phyloP scores from a whole-genome alignment of 2,113 vertebrate genomes.

The Romanogobio albipinnatus region DNA sequence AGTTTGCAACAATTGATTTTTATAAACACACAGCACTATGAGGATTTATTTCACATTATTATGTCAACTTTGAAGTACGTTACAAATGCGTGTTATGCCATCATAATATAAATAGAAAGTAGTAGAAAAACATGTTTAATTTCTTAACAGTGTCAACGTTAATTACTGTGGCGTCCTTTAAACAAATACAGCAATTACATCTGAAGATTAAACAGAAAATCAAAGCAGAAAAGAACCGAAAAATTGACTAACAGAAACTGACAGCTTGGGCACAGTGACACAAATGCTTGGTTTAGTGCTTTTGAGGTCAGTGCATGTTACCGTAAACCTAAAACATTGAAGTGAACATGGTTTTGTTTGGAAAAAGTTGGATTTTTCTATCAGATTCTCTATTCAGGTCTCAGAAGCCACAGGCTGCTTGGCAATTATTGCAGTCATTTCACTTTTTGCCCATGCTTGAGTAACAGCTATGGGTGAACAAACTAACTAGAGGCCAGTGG shows the following conservation, averaged over 20 bases:
- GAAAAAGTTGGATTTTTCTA: neutral
- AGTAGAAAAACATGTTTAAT: constrained; percentile 18
- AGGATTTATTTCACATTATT: neutral
- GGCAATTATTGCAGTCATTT: constrained; percentile 51
- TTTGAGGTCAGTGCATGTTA: constrained; percentile 14
- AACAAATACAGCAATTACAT: neutral
- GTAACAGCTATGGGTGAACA: constrained; percentile 32
- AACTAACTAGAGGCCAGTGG: constrained; percentile 26
- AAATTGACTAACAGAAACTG: neutral
- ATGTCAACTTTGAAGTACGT: neutral
- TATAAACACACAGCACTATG: neutral
- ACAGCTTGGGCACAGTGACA: constrained; percentile 15
- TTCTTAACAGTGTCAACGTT: neutral
- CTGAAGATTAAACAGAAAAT: neutral
- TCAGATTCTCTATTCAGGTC: constrained; percentile 1
- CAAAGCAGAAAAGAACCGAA: neutral
- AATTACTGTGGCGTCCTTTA: neutral
- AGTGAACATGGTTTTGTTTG: neutral
- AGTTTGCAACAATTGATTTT: neutral
- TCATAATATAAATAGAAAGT: neutral
- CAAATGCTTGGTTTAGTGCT: neutral
- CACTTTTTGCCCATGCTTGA: constrained; percentile 32
- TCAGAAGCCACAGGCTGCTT: constrained; percentile 29
- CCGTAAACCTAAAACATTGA: neutral
- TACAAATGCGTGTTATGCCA: neutral